phyloP scores from a whole-genome alignment of 2,888 invertebrate species.

The Tyria jacobaeae region DNA sequence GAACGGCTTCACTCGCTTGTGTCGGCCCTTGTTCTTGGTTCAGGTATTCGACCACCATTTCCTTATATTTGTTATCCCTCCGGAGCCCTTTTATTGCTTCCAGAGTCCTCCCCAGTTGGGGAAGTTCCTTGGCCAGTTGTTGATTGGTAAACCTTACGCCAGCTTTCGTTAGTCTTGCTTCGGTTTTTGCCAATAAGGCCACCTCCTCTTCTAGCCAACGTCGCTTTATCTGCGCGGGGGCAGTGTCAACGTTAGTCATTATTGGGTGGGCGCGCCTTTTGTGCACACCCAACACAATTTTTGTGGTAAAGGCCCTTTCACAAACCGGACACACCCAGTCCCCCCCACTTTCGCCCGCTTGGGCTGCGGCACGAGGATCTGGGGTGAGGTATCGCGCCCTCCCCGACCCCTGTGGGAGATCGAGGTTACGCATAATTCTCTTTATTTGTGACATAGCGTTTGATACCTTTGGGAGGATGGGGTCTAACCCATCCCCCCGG shows the following conservation, averaged over 20 bases:
- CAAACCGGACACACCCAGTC: background rate
- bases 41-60: accelerated
- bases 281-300: background rate
- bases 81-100: background rate
- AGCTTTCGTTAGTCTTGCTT: background rate
- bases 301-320: background rate
- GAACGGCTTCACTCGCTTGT: background rate
- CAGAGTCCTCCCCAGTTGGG: background rate
- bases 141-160: background rate
- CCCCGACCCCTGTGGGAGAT: background rate
- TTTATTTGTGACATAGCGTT: background rate
- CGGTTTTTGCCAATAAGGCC: background rate
- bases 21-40: background rate
- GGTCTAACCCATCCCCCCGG: background rate
- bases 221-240: background rate
- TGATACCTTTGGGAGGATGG: background rate
- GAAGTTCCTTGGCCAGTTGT: background rate
- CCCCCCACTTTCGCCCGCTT: background rate
- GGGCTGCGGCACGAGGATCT: background rate
- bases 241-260: background rate
- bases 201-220: slow-evolving; percentile 4
- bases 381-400: background rate
- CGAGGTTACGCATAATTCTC: background rate
- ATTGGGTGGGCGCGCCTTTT: slow-evolving; percentile 1
- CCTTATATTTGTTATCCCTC: background rate